Evolutionary conservation across 2,797 vertebrate species (phyloP).

Genomic region (Pipistrellus kuhlii): DNA sequence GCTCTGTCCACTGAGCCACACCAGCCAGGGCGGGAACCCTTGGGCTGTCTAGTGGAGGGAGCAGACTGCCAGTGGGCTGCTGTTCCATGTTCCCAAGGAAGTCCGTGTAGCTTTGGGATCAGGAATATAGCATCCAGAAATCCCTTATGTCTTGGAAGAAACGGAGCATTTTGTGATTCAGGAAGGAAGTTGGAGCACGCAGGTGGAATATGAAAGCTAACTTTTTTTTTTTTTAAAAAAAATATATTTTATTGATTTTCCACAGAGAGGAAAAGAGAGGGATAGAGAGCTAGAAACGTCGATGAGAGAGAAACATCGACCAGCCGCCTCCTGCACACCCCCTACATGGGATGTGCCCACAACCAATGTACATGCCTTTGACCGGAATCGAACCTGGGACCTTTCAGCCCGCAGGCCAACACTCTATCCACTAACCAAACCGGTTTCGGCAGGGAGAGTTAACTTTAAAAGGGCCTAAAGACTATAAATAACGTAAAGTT

Average conservation of each 20-base stretch:
- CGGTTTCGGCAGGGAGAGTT: background rate
- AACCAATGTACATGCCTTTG: no score
- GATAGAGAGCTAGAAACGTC: no score
- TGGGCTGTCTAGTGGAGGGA: background rate
- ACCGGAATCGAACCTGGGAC: no score
- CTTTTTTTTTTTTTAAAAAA: background rate
- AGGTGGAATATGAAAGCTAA: background rate
- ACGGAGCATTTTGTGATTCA: background rate
- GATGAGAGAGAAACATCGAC: no score
- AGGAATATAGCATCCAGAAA: background rate
- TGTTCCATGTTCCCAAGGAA: background rate
- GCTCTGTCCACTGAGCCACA: no score
- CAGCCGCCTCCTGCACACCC: no score
- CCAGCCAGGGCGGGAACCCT: no score
- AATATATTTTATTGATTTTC: no score
- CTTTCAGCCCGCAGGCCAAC: no score
- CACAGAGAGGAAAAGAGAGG: no score
- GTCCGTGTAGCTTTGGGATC: background rate
- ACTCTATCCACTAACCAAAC: no score
- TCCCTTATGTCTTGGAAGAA: background rate
- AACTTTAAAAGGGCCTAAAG: background rate
- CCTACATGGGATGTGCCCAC: no score
- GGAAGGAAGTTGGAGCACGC: background rate
- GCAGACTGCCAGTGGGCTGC: fast-evolving
- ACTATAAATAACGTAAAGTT: background rate